Percentiles rank a stretch among this genome's conserved stretches.
phyloP scores from a whole-genome alignment of 2,797 vertebrate species.

The Alca torda region DNA sequence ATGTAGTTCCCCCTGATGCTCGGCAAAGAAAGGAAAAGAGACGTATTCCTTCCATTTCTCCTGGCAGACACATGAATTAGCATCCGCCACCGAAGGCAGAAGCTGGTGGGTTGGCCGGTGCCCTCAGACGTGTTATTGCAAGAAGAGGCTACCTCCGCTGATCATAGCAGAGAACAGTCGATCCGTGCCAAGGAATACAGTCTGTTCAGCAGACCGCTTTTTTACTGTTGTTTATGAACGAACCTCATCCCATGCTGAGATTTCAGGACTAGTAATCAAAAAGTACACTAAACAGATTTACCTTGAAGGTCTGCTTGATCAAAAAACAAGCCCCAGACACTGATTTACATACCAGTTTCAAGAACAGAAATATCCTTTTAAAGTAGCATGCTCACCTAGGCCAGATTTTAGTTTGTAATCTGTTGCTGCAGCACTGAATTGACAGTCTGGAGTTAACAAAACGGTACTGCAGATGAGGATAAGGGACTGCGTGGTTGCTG shows the following conservation, averaged over 20 bases:
- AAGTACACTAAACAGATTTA: neutral
- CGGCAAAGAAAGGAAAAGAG: neutral
- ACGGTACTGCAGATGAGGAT: rapidly evolving
- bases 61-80: neutral
- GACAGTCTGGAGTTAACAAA: neutral
- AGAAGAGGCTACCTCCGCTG: neutral
- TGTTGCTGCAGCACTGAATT: neutral
- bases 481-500: neutral
- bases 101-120: neutral
- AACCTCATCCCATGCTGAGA: neutral
- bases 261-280: neutral
- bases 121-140: neutral
- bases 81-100: neutral
- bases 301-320: neutral
- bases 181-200: neutral
- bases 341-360: neutral
- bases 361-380: neutral
- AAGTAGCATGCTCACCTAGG: neutral
- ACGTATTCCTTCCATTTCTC: neutral
- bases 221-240: neutral
- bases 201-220: neutral
- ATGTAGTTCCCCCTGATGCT: neutral
- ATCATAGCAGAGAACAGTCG: neutral
- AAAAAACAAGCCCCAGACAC: neutral
- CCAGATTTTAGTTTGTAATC: neutral